phyloP scores from a whole-genome alignment of 2,113 vertebrate species.

The Boulengerochromis microlepis region DNA sequence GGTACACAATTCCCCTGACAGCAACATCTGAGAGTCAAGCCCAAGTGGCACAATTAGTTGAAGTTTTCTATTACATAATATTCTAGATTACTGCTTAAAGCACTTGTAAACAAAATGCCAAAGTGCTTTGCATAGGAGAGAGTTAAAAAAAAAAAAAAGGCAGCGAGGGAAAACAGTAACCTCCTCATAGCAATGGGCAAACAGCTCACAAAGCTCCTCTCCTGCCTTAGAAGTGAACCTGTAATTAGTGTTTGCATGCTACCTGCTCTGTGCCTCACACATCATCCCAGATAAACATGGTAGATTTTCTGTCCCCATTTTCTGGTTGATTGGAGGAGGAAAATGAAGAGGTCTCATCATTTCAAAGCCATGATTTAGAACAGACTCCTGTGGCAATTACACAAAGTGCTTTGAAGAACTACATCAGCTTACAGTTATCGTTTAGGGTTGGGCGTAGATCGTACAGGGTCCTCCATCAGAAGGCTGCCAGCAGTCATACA shows the following conservation, averaged over 20 bases:
- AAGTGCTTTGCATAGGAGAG: conserved; percentile 9
- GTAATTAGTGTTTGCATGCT: conserved; percentile 42
- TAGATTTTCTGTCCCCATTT: conserved; percentile 10
- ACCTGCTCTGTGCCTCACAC: conserved; percentile 5
- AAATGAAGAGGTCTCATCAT: conserved; percentile 5
- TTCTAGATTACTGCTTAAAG: conserved; percentile 47
- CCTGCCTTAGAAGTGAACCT: conserved; percentile 14
- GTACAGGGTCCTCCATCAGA: background rate
- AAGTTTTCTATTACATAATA: conserved; percentile 68
- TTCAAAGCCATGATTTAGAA: conserved; percentile 36
- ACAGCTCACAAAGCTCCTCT: background rate
- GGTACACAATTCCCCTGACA: conserved; percentile 60
- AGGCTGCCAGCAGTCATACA: background rate
- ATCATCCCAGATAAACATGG: conserved; percentile 20
- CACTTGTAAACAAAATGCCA: conserved; percentile 52
- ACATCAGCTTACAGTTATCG: background rate
- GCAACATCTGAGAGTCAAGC: conserved; percentile 61
- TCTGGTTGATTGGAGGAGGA: conserved; percentile 30
- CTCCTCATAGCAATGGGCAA: conserved; percentile 7
- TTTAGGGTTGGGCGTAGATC: background rate
- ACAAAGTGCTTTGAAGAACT: conserved; percentile 22
- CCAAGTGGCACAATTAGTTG: conserved; percentile 68
- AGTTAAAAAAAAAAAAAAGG: background rate
- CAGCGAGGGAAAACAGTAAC: background rate
- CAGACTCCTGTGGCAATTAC: conserved; percentile 22